Evolutionary conservation across 23 tunicate species (phyloP).

Genomic region (Clavelina lepadiformis): DNA sequence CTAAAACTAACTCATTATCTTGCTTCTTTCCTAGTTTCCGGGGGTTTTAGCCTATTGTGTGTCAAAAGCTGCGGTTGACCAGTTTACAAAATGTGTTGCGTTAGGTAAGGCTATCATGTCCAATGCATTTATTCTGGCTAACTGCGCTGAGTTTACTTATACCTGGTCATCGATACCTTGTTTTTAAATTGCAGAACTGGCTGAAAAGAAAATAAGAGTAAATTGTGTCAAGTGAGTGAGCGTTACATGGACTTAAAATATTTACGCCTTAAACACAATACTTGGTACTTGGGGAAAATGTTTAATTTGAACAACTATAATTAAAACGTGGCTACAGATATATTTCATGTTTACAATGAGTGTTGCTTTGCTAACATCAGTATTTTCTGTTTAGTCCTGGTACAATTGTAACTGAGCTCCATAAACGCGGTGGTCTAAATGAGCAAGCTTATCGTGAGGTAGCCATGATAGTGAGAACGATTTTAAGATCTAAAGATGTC

Average conservation of each 20-base stretch:
- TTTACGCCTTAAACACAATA: neutral
- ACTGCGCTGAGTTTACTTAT: no score
- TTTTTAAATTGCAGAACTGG: constrained; percentile 32
- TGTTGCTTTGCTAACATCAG: no score
- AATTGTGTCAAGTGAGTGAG: constrained; percentile 44
- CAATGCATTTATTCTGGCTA: no score
- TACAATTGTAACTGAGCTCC: constrained; percentile 42
- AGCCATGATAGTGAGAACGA: neutral
- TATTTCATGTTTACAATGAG: no score
- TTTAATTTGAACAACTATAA: no score
- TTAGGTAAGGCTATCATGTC: constrained; percentile 12
- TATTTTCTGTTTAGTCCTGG: constrained; percentile 31
- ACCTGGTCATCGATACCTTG: neutral
- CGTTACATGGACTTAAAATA: neutral
- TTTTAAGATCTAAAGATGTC: neutral
- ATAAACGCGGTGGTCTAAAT: constrained; percentile 55
- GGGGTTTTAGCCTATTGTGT: constrained; percentile 33
- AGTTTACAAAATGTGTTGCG: constrained; percentile 50
- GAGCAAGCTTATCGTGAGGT: constrained; percentile 37
- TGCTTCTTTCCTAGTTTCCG: constrained; percentile 18
- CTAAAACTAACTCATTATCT: no score
- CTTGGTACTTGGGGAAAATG: no score
- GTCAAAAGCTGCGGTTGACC: constrained; percentile 69
- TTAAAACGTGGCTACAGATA: no score
- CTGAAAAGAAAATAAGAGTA: constrained; percentile 34